Base-by-base conservation (phyloP, 2,113 vertebrate species). In the Axis porcinus region DNA sequence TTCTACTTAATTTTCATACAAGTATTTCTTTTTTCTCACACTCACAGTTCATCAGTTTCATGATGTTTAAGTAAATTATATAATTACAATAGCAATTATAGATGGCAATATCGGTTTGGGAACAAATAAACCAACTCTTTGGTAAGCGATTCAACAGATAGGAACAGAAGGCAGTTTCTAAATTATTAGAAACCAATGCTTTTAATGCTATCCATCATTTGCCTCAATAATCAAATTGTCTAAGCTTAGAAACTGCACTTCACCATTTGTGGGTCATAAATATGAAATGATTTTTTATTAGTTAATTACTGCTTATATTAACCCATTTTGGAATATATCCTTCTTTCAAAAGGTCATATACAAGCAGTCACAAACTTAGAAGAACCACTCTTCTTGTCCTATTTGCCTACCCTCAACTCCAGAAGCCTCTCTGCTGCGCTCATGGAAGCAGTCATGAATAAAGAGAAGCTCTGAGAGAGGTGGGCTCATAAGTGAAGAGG, bases 201-300 rank as follows among this genome's bases (percentile, higher is more conserved):
- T 87, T 96, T 79, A 92, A 91, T 81, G 21, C 86, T 55, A 93
- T 47, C 58, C 4, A 78, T 81, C 47, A 96, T 92, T 90, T 96
- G 25, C 45, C 74, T 94, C 89, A 94, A 45, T 90, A 47, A 90
- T 91, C 40, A 96, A 95, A 94, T 8, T 86, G 12, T 83, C 60
- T 96, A 86, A 97, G 33, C 27, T 97, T 91, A 95, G 14, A 97
- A 74, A 88, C 4, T 86, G 5, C 54, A 55, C 50, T 36, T 54
- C 43, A 87, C 54, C 23, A 84, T 90, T 90, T 96, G 9, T 1
- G 2, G 43, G 12, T 60, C 97, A 92, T 57, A 97, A 91, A 79
- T 57, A 84, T 43, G 13, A 95, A 94, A 81, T 2, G 2, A 43
- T 52, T 55, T 92, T 86, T 88, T 52, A 67, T 85, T 74, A 86